These are phyloP conservation scores for Ornithoptera priamus DNA, from an alignment of 2,888 invertebrate genomes.

Conservation along the genomic window DNA sequence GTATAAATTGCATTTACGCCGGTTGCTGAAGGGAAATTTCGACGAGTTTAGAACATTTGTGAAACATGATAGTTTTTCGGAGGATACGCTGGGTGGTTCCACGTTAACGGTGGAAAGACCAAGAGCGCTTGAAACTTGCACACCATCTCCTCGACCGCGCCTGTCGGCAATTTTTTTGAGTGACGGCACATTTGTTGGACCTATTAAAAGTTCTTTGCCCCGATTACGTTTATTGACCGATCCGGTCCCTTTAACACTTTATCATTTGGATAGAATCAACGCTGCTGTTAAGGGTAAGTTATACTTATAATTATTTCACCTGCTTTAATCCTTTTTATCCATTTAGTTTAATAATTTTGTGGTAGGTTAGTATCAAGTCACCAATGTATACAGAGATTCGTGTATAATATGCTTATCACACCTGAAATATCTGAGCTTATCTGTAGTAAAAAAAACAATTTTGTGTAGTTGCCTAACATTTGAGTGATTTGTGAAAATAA, in stretches of 20 bases:
- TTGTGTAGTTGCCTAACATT: too few species aligned
- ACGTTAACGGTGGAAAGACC: slow-evolving; percentile 62
- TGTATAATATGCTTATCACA: too few species aligned
- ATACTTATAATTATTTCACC: neutral
- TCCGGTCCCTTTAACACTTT: slow-evolving; percentile 76
- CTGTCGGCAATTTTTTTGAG: slow-evolving; percentile 75
- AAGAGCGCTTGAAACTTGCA: slow-evolving; percentile 61
- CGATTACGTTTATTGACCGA: slow-evolving; percentile 66
- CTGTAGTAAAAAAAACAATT: too few species aligned
- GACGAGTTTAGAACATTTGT: slow-evolving; percentile 60
- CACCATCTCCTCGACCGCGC: slow-evolving; percentile 68
- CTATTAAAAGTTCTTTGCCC: slow-evolving; percentile 53
- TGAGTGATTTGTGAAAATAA: too few species aligned
- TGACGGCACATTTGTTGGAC: slow-evolving; percentile 52
- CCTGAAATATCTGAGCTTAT: too few species aligned
- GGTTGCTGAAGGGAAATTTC: slow-evolving; percentile 71
- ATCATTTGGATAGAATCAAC: slow-evolving; percentile 76
- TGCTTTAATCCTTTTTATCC: too few species aligned
- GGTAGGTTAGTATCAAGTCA: too few species aligned
- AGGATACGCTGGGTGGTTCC: slow-evolving; percentile 65
- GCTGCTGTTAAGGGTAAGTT: slow-evolving; percentile 77
- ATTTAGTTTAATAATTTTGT: too few species aligned
- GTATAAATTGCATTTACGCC: slow-evolving; percentile 69
- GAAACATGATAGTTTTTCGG: slow-evolving; percentile 56
- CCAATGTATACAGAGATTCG: too few species aligned